These are phyloP conservation scores for Bombus waltoni DNA, from an alignment of 1,140 invertebrate genomes.

Conservation along the genomic window DNA sequence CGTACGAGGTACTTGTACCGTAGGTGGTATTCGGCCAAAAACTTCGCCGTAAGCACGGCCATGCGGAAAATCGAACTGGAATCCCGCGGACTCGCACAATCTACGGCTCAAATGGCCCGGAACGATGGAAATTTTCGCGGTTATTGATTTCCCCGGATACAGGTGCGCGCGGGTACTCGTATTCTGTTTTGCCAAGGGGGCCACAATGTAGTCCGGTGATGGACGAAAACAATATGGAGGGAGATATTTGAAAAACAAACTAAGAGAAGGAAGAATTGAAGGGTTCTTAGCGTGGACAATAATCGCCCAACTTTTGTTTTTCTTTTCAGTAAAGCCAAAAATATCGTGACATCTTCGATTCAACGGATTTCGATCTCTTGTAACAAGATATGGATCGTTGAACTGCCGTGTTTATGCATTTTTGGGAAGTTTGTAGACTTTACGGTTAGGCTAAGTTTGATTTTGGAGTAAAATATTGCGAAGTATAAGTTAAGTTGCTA, in stretches of 20 bases:
- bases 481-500: too few relatives aligned
- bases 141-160: constrained; percentile 67
- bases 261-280: too few relatives aligned
- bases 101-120: constrained; percentile 69
- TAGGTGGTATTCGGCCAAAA: constrained; percentile 43
- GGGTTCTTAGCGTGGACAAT: too few relatives aligned
- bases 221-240: constrained; percentile 37
- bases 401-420: too few relatives aligned
- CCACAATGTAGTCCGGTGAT: not conserved
- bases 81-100: constrained; percentile 69
- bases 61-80: constrained; percentile 75
- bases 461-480: too few relatives aligned
- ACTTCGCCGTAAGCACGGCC: constrained; percentile 62
- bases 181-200: constrained; percentile 18
- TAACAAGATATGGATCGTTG: too few relatives aligned
- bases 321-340: too few relatives aligned
- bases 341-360: too few relatives aligned
- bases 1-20: constrained; percentile 6
- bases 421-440: too few relatives aligned
- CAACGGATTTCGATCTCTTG: too few relatives aligned
- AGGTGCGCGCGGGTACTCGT: constrained; percentile 60
- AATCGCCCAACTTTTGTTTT: too few relatives aligned
- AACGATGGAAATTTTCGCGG: constrained; percentile 73
- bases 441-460: too few relatives aligned
- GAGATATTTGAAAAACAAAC: constrained; percentile 8